Evolutionary conservation across 1,140 invertebrate species (phyloP).

Genomic region (Cyclina sinensis): DNA sequence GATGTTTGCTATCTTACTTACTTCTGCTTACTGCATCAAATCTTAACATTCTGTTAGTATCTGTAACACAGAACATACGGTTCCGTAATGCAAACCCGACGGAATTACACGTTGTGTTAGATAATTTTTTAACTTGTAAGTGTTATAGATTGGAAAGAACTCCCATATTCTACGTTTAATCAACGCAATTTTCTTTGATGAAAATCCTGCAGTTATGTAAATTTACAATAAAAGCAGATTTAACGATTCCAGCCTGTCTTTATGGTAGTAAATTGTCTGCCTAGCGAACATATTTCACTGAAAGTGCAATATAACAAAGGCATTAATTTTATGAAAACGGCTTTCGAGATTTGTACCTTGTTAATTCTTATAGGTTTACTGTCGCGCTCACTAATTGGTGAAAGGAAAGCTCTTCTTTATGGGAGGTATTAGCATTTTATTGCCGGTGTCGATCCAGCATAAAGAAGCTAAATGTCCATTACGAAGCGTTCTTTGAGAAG

Average conservation of each 20-base stretch:
- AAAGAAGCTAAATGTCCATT: constrained; percentile 63
- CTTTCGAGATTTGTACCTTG: constrained; percentile 58
- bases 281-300: constrained; percentile 40
- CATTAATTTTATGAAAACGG: constrained; percentile 66
- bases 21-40: too few relatives aligned
- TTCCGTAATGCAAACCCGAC: background rate
- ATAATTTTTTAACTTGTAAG: background rate
- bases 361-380: constrained; percentile 63
- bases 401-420: constrained; percentile 60
- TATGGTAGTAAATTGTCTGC: constrained; percentile 44
- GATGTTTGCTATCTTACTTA: too few relatives aligned
- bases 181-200: constrained; percentile 49
- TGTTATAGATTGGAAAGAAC: constrained; percentile 19
- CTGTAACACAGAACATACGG: too few relatives aligned
- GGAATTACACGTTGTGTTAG: too few relatives aligned
- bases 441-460: constrained; percentile 40
- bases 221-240: constrained; percentile 58
- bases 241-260: constrained; percentile 56
- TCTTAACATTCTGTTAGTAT: too few relatives aligned
- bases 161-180: constrained; percentile 12
- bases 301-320: constrained; percentile 50
- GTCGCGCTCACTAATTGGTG: constrained; percentile 58
- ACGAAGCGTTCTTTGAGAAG: constrained; percentile 34
- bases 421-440: constrained; percentile 65
- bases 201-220: constrained; percentile 62